Base-by-base conservation (phyloP, 2,888 invertebrate species). In the Eilema depressum region DNA sequence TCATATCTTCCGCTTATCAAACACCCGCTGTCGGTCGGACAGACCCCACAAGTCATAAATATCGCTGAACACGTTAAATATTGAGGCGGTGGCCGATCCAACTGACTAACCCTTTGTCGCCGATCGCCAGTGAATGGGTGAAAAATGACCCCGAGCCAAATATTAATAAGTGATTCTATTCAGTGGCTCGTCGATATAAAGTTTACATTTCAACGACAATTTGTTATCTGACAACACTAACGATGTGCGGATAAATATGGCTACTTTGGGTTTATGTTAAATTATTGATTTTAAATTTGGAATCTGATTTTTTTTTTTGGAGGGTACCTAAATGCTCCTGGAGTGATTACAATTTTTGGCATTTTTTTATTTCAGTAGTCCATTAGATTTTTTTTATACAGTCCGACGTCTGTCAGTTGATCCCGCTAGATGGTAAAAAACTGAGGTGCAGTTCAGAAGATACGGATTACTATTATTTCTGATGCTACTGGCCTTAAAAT, bases 21-120 rank as follows among this genome's bases (percentile, higher is more conserved):
- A 62, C 12, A 3, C 30, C 64, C 82, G 81, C 81, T 74, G 5
- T 20, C 70, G 23, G 61, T 75, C 11, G 67, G 37, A 75, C 71
- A 17, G 10, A 57, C 30, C 69, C 69, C 64, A 56, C n/a, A 73
- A 75, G 68, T 70, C 76, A 76, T 85, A 85, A 85, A 85, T 84
- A 85, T 85, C 80, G 84, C 78, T 83, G 85, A 86, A 85, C 83
- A 83, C 80, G 85, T 85, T 86, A 86, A 87, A 86, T 86, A 87
- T 84, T 85, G 83, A 79, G 79, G 74, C 78, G 75, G 69, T 72
- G 79, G 75, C 69, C 77, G 77, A 76, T 76, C 64, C 76, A 68
- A 78, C 75, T 77, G 74, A 75, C 80, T 82, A 83, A 86, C 83
- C 84, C 85, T 85, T 86, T 85, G 85, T 85, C 84, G 84, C 78